Evolutionary conservation across 2,888 invertebrate species (phyloP).

Genomic region (Dicranocentrus wangi): DNA sequence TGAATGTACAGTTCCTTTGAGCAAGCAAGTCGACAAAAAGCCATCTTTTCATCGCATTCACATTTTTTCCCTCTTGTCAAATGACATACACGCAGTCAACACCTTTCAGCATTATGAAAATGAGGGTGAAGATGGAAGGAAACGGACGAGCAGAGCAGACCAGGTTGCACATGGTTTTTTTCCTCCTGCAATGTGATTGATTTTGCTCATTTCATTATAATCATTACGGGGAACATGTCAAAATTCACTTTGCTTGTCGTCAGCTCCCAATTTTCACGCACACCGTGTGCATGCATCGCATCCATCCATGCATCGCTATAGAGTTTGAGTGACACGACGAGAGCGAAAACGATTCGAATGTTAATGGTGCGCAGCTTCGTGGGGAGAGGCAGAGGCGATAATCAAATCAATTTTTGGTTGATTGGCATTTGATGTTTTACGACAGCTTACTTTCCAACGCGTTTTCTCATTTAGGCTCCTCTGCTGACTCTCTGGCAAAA

Average conservation of each 20-base stretch:
- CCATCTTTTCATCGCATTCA: no score
- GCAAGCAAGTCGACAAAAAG: no score
- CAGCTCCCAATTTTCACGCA: constrained; percentile 26
- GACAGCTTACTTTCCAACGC: no score
- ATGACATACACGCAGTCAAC: no score
- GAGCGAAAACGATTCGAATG: background rate
- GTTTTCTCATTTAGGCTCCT: no score
- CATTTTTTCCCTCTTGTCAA: no score
- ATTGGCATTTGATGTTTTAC: constrained; percentile 7
- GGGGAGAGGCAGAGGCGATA: constrained; percentile 5
- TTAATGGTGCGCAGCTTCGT: background rate
- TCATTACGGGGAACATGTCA: constrained; percentile 21
- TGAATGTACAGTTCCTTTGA: constrained; percentile 6
- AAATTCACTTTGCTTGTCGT: constrained; percentile 32
- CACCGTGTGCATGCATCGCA: background rate
- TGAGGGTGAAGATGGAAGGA: no score
- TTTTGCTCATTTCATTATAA: constrained; percentile 45
- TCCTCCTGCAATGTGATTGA: constrained; percentile 13
- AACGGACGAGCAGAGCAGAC: no score
- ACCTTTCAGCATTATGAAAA: no score
- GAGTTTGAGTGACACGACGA: background rate
- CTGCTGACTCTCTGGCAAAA: no score
- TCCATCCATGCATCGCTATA: background rate
- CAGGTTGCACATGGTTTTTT: no score
- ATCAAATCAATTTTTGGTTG: constrained; percentile 3